These are phyloP conservation scores for Wasmannia auropunctata DNA, from an alignment of 1,140 invertebrate species.

Conservation along the genomic window DNA sequence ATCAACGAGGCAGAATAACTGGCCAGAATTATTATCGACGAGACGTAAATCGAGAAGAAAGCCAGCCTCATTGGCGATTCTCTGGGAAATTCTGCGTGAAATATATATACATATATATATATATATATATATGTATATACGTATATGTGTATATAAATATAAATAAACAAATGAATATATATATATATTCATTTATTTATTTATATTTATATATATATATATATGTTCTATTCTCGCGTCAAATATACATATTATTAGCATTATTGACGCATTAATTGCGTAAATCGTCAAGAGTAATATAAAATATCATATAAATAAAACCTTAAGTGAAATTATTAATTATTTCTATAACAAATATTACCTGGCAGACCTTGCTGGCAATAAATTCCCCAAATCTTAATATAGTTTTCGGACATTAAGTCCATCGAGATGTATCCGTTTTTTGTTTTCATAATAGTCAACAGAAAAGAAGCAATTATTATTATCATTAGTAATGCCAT, in stretches of 20 bases:
- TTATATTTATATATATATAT: not conserved
- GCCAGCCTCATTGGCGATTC: slow-evolving; percentile 70
- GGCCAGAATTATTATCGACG: slow-evolving; percentile 66
- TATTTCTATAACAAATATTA: too few species aligned
- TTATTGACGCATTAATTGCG: not conserved
- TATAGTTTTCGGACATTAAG: slow-evolving; percentile 61
- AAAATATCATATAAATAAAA: not conserved
- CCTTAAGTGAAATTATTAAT: too few species aligned
- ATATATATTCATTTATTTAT: too few species aligned
- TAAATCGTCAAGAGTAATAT: not conserved
- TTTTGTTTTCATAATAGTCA: slow-evolving; percentile 70
- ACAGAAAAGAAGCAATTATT: slow-evolving; percentile 52
- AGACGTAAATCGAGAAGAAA: slow-evolving; percentile 70
- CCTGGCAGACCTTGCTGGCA: slow-evolving; percentile 77
- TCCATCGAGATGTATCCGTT: slow-evolving; percentile 7
- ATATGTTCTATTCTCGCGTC: not conserved
- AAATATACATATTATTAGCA: not conserved
- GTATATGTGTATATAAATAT: too few species aligned
- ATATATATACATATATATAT: not conserved
- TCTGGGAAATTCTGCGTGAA: slow-evolving; percentile 64
- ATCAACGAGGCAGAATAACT: slow-evolving; percentile 76
- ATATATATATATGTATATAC: too few species aligned
- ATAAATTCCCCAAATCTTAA: slow-evolving; percentile 74
- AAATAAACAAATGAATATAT: too few species aligned
- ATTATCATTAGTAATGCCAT: slow-evolving; percentile 62